Base-by-base conservation (phyloP, 1,140 invertebrate species). In the Elymnias hypermnestra region DNA sequence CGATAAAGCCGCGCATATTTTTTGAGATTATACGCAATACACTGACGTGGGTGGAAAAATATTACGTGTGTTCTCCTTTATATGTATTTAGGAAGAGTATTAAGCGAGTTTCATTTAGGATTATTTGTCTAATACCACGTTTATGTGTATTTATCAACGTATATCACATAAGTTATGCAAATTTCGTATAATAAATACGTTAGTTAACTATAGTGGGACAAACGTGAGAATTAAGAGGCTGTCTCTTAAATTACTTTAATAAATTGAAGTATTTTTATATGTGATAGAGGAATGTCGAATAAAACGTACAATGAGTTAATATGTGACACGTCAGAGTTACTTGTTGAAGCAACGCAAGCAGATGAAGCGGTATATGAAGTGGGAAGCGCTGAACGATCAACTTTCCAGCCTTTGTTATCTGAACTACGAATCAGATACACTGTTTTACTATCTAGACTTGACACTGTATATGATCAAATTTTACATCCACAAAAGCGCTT, bases 401-500 rank as follows among this genome's bases (percentile, higher is more conserved):
- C 88, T 42, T 87, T 90, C 7, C 88, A 90, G 12, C 84, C 78
- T 1, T 53, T 88, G 3, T 68, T 93, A 2, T 88, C 89, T 1
- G 89, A 89, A 13, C 65, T 94, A 2, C 95, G 95, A 66, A 85
- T 95, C 0, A 91, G 92, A 39, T 98, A 98, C 63, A 93, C 96
- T 2, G 79, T 92, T 8, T 88, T 95, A 0, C 89, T 93, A 6
- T 91, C 94, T 43, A 91, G 90, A 49, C 67, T 98, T 5, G 92
- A 95, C 63, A 82, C 90, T 49, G 94, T 94, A 44, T 95, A 97
- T 63, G 96, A 98, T 70, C 95, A 96, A 85, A 90, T 97, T 42
- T 88, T 97, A 15, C 97, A 98, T 69, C 95, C 97, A 0, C 97
- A 98, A 77, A 98, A 98, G 72, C 86, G 96, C 26, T 65, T 92